Conservation (phyloP, 2,113 vertebrate genomes). For the Plecturocebus donacophilus region DNA sequence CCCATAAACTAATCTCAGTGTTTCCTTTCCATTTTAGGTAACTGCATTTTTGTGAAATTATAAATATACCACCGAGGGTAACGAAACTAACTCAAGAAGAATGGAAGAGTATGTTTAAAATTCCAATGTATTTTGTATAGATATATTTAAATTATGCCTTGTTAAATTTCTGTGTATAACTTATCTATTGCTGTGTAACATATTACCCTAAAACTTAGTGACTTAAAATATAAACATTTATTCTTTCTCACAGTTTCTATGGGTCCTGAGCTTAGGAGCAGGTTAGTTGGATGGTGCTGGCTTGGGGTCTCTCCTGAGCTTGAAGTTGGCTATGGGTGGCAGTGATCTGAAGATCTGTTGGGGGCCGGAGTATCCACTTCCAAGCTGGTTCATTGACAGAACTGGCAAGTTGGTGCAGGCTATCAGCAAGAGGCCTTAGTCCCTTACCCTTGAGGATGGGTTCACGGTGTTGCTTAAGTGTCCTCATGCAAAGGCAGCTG, state of each 20-base stretch:
- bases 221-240: not conserved
- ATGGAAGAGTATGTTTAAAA: conserved; percentile 71
- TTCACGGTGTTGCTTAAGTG: not conserved
- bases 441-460: not conserved
- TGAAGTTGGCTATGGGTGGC: not conserved
- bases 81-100: not conserved
- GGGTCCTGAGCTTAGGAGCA: not conserved
- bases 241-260: not conserved
- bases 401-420: not conserved
- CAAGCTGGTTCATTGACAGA: not conserved
- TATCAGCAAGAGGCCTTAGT: not conserved
- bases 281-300: not conserved
- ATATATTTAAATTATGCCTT: not conserved
- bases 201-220: not conserved
- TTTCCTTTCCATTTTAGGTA: conserved; percentile 65
- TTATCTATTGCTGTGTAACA: not conserved
- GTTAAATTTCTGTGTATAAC: not conserved
- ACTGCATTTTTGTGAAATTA: conserved; percentile 45
- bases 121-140: not conserved
- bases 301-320: not conserved
- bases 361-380: not conserved
- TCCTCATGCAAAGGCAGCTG: not conserved
- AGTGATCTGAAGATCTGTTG: not conserved
- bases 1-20: conserved; percentile 1
- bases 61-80: not conserved